A percentile compares a stretch with the other conserved stretches of the same genome.
phyloP scores from a whole-genome alignment of 2,888 invertebrate genomes.

The Dendrolimus pini region DNA sequence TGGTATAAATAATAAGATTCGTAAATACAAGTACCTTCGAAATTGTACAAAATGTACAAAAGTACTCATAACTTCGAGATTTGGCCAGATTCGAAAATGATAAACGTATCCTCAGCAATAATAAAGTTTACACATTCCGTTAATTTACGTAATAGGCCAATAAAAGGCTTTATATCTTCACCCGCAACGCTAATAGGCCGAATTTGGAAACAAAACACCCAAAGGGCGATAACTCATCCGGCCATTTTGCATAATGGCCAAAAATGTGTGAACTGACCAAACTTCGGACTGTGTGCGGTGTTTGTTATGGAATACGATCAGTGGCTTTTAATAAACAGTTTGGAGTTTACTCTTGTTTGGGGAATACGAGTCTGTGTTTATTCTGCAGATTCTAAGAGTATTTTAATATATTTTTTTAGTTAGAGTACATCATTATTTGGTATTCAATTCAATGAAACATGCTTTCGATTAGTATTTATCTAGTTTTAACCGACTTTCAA shows the following conservation, averaged over 20 bases:
- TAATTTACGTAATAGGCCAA: slow-evolving; percentile 35
- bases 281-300: neutral
- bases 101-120: neutral
- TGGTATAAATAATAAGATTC: too few relatives aligned
- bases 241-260: slow-evolving; percentile 1
- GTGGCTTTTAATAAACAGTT: neutral
- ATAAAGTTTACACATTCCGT: slow-evolving; percentile 25
- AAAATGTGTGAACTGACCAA: neutral
- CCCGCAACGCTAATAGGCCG: slow-evolving; percentile 24
- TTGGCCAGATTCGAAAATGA: slow-evolving; percentile 9
- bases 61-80: neutral
- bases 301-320: neutral
- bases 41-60: slow-evolving; percentile 8
- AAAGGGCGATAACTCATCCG: slow-evolving; percentile 2
- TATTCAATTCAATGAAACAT: too few relatives aligned
- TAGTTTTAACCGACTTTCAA: too few relatives aligned
- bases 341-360: neutral
- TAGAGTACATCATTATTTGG: too few relatives aligned
- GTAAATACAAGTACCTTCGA: neutral
- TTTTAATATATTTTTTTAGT: too few relatives aligned
- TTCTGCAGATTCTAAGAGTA: neutral
- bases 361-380: neutral
- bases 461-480: too few relatives aligned
- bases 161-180: slow-evolving; percentile 23
- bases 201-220: slow-evolving; percentile 27